Base-by-base conservation (phyloP, 2,888 invertebrate genomes). In the Mystacides longicornis region DNA sequence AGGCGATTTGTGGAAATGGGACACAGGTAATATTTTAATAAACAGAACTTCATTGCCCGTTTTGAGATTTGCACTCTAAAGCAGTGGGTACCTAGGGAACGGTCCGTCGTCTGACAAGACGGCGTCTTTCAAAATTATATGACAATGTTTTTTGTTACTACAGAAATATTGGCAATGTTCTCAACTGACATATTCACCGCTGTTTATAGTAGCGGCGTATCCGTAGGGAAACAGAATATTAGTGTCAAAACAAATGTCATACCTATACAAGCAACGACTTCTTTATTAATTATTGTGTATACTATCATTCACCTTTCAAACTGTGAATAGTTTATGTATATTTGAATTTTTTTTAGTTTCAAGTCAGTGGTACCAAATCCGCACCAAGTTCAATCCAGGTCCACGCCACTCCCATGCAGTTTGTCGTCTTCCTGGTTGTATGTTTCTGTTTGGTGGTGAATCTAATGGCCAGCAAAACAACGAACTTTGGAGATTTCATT, bases 401-500 rank as follows among this genome's bases (percentile, higher is more conserved):
- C 81, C 86, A 5, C 78, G 90, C 60, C 83, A 85, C 65, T 86
- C 89, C 3, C 90, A 90, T 71, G 85, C 87, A 45, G 88, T 85
- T n/a, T 83, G 85, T 64, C 81, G 85, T 65, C 80, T 88, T 43
- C 86, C 87, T 14, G 84, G 85, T 2, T 86, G 85, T 55, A 84
- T 91, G 82, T 79, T 89, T 62, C 76, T 91, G 56, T 89, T 89
- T 70, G 89, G 90, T 3, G 90, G 90, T 0, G 89, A 90, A 69
- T 75, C 82, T 61, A 79, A 77, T 60, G 88, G 88, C 0, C 80
- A 83, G 64, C 75, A 85, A 18, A 81, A 81, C 57, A 86, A 87
- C 68, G 89, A 90, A 65, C 76, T 91, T 48, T 91, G 90, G 90
- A 80, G 86, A 69, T 89, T 87, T 71, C 87, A 87, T 71, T 90